A percentile compares a stretch with the other conserved stretches of the same genome.
Conservation (phyloP, 2,797 vertebrate genomes). For the Chrysocyon brachyurus region DNA sequence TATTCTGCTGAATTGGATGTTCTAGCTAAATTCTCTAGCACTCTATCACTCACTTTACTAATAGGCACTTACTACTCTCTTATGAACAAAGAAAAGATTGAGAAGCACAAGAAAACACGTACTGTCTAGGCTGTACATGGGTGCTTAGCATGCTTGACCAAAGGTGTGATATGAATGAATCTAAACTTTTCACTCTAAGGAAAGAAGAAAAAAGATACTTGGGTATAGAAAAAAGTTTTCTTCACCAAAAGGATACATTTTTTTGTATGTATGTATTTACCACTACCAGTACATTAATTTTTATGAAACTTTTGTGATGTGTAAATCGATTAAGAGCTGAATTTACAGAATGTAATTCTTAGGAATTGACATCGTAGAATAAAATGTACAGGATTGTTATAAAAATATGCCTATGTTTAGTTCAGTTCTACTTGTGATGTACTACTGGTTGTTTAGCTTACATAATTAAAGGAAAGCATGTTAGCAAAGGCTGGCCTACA, state of each 20-base stretch:
- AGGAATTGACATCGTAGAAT: background rate
- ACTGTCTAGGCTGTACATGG: background rate
- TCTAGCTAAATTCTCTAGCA: background rate
- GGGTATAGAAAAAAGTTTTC: background rate
- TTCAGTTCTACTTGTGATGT: background rate
- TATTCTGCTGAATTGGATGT: background rate
- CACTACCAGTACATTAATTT: background rate
- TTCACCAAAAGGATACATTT: background rate
- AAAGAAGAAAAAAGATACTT: background rate
- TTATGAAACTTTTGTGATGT: background rate
- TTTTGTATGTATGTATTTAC: background rate
- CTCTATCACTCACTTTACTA: background rate
- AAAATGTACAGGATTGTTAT: background rate
- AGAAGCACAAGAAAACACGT: background rate
- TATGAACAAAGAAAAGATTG: background rate
- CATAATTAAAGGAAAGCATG: slow-evolving; percentile 24
- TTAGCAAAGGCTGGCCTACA: slow-evolving; percentile 3
- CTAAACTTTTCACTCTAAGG: background rate
- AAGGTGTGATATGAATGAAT: background rate
- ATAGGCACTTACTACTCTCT: background rate
- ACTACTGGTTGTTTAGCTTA: background rate
- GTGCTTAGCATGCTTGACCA: background rate
- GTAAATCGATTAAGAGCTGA: background rate
- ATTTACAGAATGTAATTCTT: background rate
- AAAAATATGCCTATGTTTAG: background rate